A percentile compares a stretch with the other conserved stretches of the same genome.
phyloP scores from a whole-genome alignment of 1,140 invertebrate genomes.

The Calosoma granatense region DNA sequence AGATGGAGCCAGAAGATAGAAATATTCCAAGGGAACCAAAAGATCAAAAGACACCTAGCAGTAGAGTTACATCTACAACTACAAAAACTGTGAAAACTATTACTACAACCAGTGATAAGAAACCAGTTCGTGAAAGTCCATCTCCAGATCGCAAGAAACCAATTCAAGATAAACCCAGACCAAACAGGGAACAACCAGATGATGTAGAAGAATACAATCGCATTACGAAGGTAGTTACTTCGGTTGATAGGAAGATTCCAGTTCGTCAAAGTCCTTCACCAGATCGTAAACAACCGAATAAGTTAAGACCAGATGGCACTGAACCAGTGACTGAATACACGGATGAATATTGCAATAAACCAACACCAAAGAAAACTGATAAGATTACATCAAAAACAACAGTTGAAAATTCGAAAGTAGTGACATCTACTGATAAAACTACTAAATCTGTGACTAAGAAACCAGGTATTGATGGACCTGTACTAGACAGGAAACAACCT shows the following conservation, averaged over 20 bases:
- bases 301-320: neutral
- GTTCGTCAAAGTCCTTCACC: no score
- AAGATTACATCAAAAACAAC: neutral
- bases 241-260: no score
- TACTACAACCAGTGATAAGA: neutral
- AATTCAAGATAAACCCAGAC: conserved; percentile 18
- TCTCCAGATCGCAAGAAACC: conserved; percentile 9
- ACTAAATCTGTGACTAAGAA: neutral
- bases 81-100: neutral
- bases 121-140: neutral
- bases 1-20: neutral
- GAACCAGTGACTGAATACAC: neutral
- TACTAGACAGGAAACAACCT: no score
- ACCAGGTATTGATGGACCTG: neutral
- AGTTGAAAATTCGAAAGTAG: no score
- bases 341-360: neutral
- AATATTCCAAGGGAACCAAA: neutral
- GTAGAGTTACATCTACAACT: no score
- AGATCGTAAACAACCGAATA: neutral
- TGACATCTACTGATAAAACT: neutral
- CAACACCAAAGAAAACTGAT: neutral
- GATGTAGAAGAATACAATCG: no score
- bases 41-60: no score
- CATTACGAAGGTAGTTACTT: neutral
- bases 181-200: no score